Conservation (phyloP, 2,113 vertebrate species). For the Carlito syrichta region DNA sequence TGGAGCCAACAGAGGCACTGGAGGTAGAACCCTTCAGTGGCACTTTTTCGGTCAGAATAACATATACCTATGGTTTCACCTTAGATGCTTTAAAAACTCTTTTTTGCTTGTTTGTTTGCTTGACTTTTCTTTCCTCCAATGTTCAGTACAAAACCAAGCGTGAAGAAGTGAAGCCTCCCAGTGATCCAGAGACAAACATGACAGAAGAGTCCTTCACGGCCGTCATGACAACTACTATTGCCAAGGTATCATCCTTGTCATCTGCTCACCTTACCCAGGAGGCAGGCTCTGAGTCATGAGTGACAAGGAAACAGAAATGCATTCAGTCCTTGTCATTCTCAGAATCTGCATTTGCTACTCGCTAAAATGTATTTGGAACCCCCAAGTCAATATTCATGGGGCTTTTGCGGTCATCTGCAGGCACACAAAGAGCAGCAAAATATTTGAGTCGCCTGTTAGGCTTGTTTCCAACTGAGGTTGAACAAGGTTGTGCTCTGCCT, state of each 20-base stretch:
- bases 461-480: background rate
- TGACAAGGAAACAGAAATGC: background rate
- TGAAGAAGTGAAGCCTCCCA: constrained; percentile 82
- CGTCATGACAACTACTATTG: constrained; percentile 73
- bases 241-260: constrained; percentile 76
- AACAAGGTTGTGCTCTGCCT: background rate
- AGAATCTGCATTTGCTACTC: background rate
- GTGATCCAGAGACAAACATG: constrained; percentile 54
- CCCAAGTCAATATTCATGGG: background rate
- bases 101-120: background rate
- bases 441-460: background rate
- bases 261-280: background rate
- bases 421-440: background rate
- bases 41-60: background rate
- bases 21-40: background rate
- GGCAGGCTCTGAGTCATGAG: background rate
- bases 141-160: constrained; percentile 95
- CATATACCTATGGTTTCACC: background rate
- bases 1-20: background rate
- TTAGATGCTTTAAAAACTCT: background rate
- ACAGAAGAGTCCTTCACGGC: constrained; percentile 77
- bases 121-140: background rate
- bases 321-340: background rate
- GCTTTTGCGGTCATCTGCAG: background rate
- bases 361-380: background rate